Conservation (phyloP, 2,797 vertebrate species). For the Arrhamphus sclerolepis region DNA sequence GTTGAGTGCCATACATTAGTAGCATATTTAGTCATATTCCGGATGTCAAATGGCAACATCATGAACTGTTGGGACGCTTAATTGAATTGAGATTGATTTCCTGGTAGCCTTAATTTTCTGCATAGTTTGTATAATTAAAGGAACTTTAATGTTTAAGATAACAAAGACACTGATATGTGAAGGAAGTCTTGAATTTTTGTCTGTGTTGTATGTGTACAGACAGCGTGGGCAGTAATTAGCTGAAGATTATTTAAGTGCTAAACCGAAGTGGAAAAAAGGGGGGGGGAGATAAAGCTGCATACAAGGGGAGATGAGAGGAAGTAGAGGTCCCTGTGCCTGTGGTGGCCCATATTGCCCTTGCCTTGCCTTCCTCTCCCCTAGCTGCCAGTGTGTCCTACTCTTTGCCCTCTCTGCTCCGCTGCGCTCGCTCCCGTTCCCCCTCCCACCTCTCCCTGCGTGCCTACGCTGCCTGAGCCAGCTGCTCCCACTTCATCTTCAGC, state of each 20-base stretch:
- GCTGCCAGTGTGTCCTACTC: slow-evolving; percentile 92
- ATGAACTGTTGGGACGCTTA: slow-evolving; percentile 32
- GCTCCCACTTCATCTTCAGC: slow-evolving; percentile 99
- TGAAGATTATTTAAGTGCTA: slow-evolving; percentile 77
- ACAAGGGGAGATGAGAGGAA: slow-evolving; percentile 49
- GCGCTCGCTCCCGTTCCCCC: slow-evolving; percentile 79
- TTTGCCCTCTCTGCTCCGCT: slow-evolving; percentile 98
- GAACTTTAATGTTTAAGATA: slow-evolving; percentile 17
- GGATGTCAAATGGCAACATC: slow-evolving; percentile 35
- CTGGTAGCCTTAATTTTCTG: slow-evolving; percentile 35
- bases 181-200: slow-evolving; percentile 43
- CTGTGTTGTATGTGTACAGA: slow-evolving; percentile 19
- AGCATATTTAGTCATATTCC: slow-evolving; percentile 18
- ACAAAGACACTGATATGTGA: slow-evolving; percentile 15
- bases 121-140: slow-evolving; percentile 27
- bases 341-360: slow-evolving; percentile 83
- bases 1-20: too few relatives aligned
- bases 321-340: slow-evolving; percentile 68
- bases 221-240: slow-evolving; percentile 8
- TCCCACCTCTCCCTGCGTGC: slow-evolving; percentile 88
- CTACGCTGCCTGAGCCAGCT: slow-evolving; percentile 98
- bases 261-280: slow-evolving; percentile 27
- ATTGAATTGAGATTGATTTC: slow-evolving; percentile 43
- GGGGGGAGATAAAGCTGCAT: slow-evolving; percentile 28
- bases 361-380: slow-evolving; percentile 82